Conservation (phyloP, 23 tunicate species). For the Styela clava region DNA sequence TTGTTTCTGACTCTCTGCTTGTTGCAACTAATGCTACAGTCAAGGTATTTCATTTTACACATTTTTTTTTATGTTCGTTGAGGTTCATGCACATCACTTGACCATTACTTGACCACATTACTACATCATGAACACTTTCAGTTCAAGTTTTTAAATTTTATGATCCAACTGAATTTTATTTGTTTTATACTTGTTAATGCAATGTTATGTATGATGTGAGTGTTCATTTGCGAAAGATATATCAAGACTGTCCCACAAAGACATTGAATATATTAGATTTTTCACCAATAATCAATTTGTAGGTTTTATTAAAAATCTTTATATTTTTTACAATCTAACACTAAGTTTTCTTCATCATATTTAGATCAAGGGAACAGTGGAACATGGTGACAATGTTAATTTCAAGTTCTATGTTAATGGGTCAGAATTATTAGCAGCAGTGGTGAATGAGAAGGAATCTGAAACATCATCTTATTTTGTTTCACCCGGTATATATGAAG, state of each 20-base stretch:
- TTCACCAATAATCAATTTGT: too few species aligned
- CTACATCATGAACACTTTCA: too few species aligned
- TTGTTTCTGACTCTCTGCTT: slow-evolving; percentile 21
- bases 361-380: slow-evolving; percentile 37
- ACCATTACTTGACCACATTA: too few species aligned
- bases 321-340: too few species aligned
- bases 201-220: neutral
- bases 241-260: too few species aligned
- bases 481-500: slow-evolving; percentile 34
- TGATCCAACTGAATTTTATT: neutral
- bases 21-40: slow-evolving; percentile 19
- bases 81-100: too few species aligned
- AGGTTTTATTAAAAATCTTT: too few species aligned
- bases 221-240: neutral
- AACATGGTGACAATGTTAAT: slow-evolving; percentile 4
- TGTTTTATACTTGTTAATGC: neutral
- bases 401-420: slow-evolving; percentile 31
- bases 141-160: neutral
- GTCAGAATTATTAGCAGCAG: neutral
- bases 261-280: too few species aligned
- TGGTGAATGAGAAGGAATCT: neutral
- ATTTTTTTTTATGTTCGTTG: too few species aligned
- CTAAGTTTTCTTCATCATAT: too few species aligned
- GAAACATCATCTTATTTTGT: neutral
- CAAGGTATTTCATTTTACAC: slow-evolving; percentile 13